These are phyloP conservation scores for Clivina fossor DNA, from an alignment of 2,888 invertebrate genomes.

Conservation along the genomic window DNA sequence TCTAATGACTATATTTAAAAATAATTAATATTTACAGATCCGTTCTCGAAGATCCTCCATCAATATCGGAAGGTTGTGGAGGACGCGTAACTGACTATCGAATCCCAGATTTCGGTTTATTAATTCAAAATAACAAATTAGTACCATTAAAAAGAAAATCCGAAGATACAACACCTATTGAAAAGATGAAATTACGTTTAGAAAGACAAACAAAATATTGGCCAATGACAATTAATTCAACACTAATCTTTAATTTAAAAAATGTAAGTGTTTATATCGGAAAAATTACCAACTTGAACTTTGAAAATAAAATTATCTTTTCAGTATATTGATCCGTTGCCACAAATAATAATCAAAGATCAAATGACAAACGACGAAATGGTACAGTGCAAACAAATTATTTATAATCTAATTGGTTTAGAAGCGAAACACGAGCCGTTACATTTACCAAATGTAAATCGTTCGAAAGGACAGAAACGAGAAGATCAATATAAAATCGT, in stretches of 20 bases:
- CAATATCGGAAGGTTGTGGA: slow-evolving; percentile 92
- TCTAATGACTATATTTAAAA: too few relatives aligned
- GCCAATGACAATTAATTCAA: slow-evolving; percentile 87
- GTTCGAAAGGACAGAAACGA: slow-evolving; percentile 63
- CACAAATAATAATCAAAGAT: slow-evolving; percentile 78
- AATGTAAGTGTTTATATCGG: slow-evolving; percentile 55
- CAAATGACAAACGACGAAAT: slow-evolving; percentile 83
- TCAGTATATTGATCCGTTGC: slow-evolving; percentile 79
- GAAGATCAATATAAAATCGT: slow-evolving; percentile 91
- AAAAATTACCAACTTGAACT: background rate
- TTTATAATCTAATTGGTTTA: slow-evolving; percentile 76
- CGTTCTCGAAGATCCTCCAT: slow-evolving; percentile 91
- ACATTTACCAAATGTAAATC: slow-evolving; percentile 67
- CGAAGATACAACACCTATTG: slow-evolving; percentile 58
- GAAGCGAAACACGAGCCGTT: slow-evolving; percentile 84
- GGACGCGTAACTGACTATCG: slow-evolving; percentile 92
- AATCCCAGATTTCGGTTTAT: slow-evolving; percentile 80
- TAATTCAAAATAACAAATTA: slow-evolving; percentile 83
- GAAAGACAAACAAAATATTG: slow-evolving; percentile 82
- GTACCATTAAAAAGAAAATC: slow-evolving; percentile 64
- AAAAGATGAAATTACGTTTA: slow-evolving; percentile 68
- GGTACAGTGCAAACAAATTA: slow-evolving; percentile 80
- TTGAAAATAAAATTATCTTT: slow-evolving; percentile 38
- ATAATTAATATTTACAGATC: slow-evolving; percentile 59
- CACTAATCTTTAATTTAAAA: slow-evolving; percentile 82